Evolutionary conservation across 2,888 invertebrate species (phyloP), one percentile per base, ranked within the genome.

Genomic region (Chalcis sispes): DNA sequence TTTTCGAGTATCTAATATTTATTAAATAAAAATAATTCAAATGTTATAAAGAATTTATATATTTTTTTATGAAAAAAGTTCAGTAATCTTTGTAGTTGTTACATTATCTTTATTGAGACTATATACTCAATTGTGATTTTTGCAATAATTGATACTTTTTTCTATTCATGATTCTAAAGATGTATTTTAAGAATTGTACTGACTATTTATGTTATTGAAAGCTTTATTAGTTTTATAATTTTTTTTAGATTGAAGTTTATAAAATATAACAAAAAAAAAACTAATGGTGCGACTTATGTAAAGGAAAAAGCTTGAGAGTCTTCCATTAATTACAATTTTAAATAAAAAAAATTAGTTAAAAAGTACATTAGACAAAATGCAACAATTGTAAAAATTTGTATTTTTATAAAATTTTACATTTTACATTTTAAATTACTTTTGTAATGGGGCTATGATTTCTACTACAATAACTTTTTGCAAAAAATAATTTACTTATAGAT

Each of bases 281-380:
- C 1, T 48, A 46, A 59, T 62, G 54, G 10, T 54, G 20, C 32
- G 15, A 48, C 48, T 48, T 61, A 61, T 27, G 25, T 40, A 2
- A n/a, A 59, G 54, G 66, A 62, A 72, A 76, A 67, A 76, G 75
- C 66, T 76, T 72, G 71, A 72, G 71, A 25, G 52, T 66, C 71
- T 71, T 76, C 66, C 71, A 42, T 40, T 46, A 46, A 5, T 69
- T 32, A n/a, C n/a, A 59, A 42, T 42, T 32, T 32, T 32, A 3
- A 32, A 32, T 32, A 32, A 32, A 3, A 32, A 8, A 5, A 32
- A 32, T 32, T 32, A 32, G 8, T 32, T 32, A 32, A 32, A 32
- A 5, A 5, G n/a, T 32, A 5, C 8, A 8, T 8, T 32, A 8
- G 3, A 8, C 32, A 32, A 32, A 32, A 3, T 32, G 8, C 32